These are phyloP conservation scores for Myathropa florea DNA, from an alignment of 2,888 invertebrate genomes.

Conservation along the genomic window DNA sequence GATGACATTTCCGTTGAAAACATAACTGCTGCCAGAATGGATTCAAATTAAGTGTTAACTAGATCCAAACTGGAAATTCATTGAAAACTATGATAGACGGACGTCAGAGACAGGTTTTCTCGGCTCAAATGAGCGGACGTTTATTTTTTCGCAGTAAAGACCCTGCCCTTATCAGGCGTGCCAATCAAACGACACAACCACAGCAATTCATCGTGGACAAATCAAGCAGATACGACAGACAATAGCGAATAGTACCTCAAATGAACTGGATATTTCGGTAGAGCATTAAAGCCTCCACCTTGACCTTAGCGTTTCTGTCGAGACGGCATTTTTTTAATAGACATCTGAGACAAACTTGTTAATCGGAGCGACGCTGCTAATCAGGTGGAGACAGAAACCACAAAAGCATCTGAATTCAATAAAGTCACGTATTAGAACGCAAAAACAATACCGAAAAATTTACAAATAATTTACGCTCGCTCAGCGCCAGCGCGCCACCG, in stretches of 20 bases:
- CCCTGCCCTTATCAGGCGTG: no score
- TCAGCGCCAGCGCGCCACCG: neutral
- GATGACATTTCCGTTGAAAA: neutral
- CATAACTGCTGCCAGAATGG: neutral
- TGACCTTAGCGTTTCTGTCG: neutral
- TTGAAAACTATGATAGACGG: neutral
- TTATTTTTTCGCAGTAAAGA: no score
- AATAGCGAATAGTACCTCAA: neutral
- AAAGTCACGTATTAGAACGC: neutral
- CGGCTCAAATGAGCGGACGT: no score
- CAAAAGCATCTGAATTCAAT: neutral
- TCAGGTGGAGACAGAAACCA: neutral
- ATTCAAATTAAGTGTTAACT: neutral
- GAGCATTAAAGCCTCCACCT: neutral
- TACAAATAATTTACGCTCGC: neutral
- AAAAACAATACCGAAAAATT: neutral
- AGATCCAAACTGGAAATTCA: neutral
- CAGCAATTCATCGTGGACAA: no score
- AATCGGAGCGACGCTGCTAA: neutral
- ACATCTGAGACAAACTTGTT: neutral
- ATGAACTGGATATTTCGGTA: neutral
- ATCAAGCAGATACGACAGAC: neutral
- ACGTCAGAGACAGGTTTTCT: no score
- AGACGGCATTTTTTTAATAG: neutral
- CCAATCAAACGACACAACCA: neutral